Base-by-base conservation (phyloP, 2,888 invertebrate genomes). In the Habrosyne pyritoides region DNA sequence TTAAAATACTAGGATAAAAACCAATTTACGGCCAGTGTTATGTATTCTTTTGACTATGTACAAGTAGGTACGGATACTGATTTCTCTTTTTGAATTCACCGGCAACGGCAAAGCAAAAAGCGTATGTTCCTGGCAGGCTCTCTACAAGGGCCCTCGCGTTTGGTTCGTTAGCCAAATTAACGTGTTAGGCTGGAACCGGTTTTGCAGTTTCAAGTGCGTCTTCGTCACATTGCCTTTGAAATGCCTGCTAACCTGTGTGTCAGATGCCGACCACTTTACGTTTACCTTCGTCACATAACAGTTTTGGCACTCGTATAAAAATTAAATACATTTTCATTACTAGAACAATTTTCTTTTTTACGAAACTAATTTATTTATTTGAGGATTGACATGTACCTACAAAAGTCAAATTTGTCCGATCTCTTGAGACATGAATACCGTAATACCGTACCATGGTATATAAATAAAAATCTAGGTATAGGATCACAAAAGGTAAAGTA, bases 131-230 rank as follows among this genome's bases (percentile, higher is more conserved):
- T 68, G 69, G 64, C 75, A 73, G 70, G 67, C 79, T 70, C 65
- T 71, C 66, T 68, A 61, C 67, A 73, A 84, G 85, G 64, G 84
- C 83, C 61, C 84, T 89, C 68, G 69, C 64, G 68, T 83, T 76
- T 79, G 86, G 84, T 86, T 88, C 87, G 88, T 89, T 89, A 87
- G 75, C 82, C 71, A 87, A 87, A 89, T 90, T 88, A 90, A 83
- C 86, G 84, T 80, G 84, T 86, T 83, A 81, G 68, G 76, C 69
- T 47, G 64, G 61, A 60, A 70, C 68, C 62, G 67, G 71, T 73
- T 75, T 71, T 72, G 67, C 75, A 67, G 69, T 64, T 73, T 71
- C 50, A 60, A 76, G 75, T 64, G 54, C 57, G 66, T 67, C 71
- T 75, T 67, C 70, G 64, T 75, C 77, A 74, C 67, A 69, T 66